Evolutionary conservation across 2,797 vertebrate species (phyloP).

Genomic region (Avahi laniger): DNA sequence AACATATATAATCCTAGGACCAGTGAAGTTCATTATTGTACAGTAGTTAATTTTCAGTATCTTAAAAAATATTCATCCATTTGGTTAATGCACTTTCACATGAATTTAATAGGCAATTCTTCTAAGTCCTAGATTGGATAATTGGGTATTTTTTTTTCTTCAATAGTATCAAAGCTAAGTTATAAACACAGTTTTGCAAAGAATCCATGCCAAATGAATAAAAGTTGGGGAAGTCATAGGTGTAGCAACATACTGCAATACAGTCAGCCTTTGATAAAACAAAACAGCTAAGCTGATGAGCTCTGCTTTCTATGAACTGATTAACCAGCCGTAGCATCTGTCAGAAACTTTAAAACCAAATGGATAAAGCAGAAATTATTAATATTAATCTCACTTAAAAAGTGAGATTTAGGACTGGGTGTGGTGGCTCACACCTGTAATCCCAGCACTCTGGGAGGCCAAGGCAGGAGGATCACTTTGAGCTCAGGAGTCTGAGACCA

Average conservation of each 20-base stretch:
- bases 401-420: neutral
- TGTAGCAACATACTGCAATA: neutral
- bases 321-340: neutral
- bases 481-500: neutral
- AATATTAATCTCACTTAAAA: neutral
- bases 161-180: neutral
- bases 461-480: neutral
- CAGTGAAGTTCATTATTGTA: neutral
- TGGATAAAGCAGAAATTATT: neutral
- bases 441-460: neutral
- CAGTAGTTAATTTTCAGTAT: neutral
- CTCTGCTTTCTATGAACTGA: neutral
- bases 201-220: neutral
- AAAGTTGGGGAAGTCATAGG: neutral
- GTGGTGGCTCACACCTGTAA: neutral
- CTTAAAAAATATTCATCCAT: neutral
- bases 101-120: neutral
- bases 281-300: neutral
- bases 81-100: neutral
- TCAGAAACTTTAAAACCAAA: neutral
- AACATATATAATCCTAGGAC: neutral
- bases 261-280: neutral
- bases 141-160: neutral
- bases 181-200: neutral
- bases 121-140: neutral